Conservation (phyloP, 1,140 invertebrate species). For the Dermatophagoides farinae region DNA sequence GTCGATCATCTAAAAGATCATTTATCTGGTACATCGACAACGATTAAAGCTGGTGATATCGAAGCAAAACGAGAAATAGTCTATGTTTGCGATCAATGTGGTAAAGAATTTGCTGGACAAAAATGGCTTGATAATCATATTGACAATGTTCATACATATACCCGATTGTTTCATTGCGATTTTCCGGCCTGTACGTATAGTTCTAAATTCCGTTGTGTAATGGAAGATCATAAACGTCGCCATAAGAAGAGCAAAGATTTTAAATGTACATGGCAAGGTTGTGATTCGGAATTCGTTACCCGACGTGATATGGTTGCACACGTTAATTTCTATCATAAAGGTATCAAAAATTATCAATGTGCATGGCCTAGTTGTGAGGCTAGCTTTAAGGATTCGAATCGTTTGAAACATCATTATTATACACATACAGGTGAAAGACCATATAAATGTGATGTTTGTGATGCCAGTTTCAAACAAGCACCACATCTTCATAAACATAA, state of each 20-base stretch:
- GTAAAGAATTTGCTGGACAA: constrained; percentile 7
- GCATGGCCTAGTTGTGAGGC: background rate
- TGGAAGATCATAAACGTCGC: background rate
- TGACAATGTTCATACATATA: background rate
- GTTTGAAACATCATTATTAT: constrained; percentile 23
- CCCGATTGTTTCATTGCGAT: background rate
- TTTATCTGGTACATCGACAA: background rate
- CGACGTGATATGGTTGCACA: constrained; percentile 3
- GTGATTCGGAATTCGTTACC: background rate
- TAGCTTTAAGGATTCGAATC: constrained; percentile 5
- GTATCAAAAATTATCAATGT: constrained; percentile 2
- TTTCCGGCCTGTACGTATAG: background rate
- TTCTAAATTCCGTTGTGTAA: background rate
- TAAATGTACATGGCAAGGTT: background rate
- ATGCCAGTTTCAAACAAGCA: background rate
- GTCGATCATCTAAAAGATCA: background rate
- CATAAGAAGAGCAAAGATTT: background rate
- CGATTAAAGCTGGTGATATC: background rate
- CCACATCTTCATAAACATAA: background rate
- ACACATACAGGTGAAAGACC: constrained; percentile 30
- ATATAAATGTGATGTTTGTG: constrained; percentile 25
- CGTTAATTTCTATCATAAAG: background rate
- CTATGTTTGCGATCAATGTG: constrained; percentile 2
- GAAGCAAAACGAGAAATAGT: background rate
- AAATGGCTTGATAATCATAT: constrained; percentile 1